phyloP scores from a whole-genome alignment of 1,140 invertebrate genomes.

The Neodiprion pinetum region DNA sequence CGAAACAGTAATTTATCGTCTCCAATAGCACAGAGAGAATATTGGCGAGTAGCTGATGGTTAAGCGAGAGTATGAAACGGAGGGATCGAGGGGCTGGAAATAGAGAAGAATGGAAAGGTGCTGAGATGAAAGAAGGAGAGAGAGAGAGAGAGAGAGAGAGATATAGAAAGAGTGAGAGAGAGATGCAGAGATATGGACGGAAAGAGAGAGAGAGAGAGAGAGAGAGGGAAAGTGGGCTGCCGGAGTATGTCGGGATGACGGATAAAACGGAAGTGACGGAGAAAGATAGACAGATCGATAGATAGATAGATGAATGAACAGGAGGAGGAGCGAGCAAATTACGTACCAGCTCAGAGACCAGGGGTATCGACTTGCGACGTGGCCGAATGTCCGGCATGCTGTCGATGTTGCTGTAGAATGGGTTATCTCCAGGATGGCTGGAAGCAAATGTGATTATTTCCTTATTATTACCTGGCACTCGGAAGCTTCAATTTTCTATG shows the following conservation, averaged over 20 bases:
- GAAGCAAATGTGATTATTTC: slow-evolving; percentile 44
- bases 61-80: no score
- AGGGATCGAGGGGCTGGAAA: no score
- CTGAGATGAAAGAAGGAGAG: no score
- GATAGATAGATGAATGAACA: slow-evolving; percentile 26
- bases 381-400: slow-evolving; percentile 99
- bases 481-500: not conserved
- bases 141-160: not conserved
- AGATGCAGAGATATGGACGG: not conserved
- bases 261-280: slow-evolving; percentile 25
- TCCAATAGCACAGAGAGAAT: not conserved
- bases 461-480: slow-evolving; percentile 14
- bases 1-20: slow-evolving; percentile 1
- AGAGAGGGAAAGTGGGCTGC: not conserved
- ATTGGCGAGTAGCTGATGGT: not conserved
- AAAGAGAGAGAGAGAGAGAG: not conserved
- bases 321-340: slow-evolving; percentile 36
- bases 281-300: slow-evolving; percentile 28
- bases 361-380: slow-evolving; percentile 93
- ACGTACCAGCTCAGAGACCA: slow-evolving; percentile 99
- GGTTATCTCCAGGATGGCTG: slow-evolving; percentile 93
- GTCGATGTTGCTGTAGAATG: slow-evolving; percentile 99
- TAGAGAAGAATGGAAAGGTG: no score
- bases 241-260: slow-evolving; percentile 33
- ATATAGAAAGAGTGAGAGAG: not conserved